phyloP scores from a whole-genome alignment of 2,888 invertebrate species.

The Drosophila heteroneura region DNA sequence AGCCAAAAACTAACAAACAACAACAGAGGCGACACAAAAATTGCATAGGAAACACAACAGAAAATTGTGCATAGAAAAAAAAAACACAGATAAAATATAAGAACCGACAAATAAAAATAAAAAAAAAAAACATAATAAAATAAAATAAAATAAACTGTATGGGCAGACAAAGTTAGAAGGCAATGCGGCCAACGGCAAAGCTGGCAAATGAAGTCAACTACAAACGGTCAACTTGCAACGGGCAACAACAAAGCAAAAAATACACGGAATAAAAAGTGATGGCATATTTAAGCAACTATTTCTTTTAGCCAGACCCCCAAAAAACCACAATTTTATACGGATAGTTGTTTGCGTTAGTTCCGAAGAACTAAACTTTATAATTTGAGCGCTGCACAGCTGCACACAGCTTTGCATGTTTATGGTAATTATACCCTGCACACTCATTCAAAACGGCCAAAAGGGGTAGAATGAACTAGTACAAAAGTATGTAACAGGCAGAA shows the following conservation, averaged over 20 bases:
- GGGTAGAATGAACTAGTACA: conserved; percentile 7
- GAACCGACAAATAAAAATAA: not conserved
- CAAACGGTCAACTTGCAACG: conserved; percentile 26
- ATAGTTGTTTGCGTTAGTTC: conserved; percentile 56
- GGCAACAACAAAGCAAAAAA: not conserved
- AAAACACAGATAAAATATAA: conserved; percentile 16
- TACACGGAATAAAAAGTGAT: conserved; percentile 9
- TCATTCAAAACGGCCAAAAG: not conserved
- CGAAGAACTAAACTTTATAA: conserved; percentile 50
- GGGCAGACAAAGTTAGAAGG: conserved; percentile 63
- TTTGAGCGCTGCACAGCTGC: conserved; percentile 40
- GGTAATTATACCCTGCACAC: conserved; percentile 39
- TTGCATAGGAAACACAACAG: conserved; percentile 61
- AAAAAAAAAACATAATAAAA: conserved; percentile 21
- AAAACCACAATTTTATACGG: conserved; percentile 12
- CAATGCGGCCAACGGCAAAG: conserved; percentile 36
- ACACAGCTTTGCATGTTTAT: conserved; percentile 55
- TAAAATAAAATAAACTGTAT: conserved; percentile 21
- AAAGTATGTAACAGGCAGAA: not conserved
- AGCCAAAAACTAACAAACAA: conserved; percentile 37
- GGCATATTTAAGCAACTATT: conserved; percentile 12
- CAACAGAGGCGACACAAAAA: conserved; percentile 47
- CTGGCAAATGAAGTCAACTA: conserved; percentile 59
- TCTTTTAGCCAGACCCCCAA: conserved; percentile 3
- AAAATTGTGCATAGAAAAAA: conserved; percentile 31